Percentiles rank a stretch among this genome's conserved stretches.
Conservation (phyloP, 92 coral and sea anemone species). For the Porites lobata region DNA sequence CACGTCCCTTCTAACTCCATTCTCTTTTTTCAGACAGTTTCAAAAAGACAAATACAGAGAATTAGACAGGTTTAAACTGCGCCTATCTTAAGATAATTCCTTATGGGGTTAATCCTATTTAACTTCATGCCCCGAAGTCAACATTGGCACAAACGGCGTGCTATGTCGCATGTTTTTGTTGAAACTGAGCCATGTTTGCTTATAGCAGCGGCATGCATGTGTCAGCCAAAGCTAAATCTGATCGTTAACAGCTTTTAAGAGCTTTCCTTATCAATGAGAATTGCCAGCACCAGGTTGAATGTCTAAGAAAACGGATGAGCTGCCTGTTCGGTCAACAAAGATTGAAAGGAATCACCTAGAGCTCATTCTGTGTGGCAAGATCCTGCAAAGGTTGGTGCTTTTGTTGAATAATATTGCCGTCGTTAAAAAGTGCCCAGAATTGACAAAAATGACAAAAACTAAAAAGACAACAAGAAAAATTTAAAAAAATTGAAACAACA, state of each 20-base stretch:
- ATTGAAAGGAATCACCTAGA: neutral
- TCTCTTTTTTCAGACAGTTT: neutral
- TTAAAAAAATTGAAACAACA: too few species aligned
- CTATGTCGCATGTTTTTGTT: conserved; percentile 11
- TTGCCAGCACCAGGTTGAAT: neutral
- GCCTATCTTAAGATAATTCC: neutral
- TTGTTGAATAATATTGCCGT: neutral
- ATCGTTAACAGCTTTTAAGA: conserved; percentile 18
- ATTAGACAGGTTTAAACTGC: neutral
- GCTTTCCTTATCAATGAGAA: neutral
- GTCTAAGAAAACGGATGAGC: neutral
- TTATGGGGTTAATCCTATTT: neutral
- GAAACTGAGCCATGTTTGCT: conserved; percentile 8
- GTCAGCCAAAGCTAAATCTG: neutral
- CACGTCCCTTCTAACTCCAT: neutral
- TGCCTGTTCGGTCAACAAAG: neutral
- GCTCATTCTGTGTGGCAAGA: neutral
- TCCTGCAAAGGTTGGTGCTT: neutral
- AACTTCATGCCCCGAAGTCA: neutral
- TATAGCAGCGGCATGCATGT: neutral
- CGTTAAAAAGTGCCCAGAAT: neutral
- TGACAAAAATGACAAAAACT: too few species aligned
- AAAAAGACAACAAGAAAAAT: too few species aligned
- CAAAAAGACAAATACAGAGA: neutral
- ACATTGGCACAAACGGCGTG: neutral